Base-by-base conservation (phyloP, 1,140 invertebrate genomes). In the Periplaneta americana region DNA sequence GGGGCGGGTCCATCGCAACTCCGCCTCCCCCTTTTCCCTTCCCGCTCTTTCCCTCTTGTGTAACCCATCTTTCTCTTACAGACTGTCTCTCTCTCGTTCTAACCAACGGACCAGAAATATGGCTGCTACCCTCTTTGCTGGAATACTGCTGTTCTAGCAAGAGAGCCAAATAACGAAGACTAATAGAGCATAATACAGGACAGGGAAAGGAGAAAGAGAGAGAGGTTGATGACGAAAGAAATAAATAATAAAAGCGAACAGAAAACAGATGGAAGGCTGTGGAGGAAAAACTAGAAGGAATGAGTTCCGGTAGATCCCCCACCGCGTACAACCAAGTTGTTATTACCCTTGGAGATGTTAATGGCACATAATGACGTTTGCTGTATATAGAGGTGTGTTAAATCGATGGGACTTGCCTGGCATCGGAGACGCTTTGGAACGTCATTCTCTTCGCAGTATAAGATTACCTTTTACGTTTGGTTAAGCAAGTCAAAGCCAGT, bases 1-100 rank as follows among this genome's bases (percentile, higher is more conserved):
- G 32, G 39, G 81, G 81, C 81, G 81, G 81, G 81, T 81, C 81
- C 48, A 76, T 57, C 35, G 36, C 81, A 81, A 81, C 81, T 78
- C 80, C 81, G 81, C 81, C 81, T 57, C 80, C 36, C 48, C 34
- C 22, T 74, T 35, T 31, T 28, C 39, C 80, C 74, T 33, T 34
- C 39, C 80, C 66, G n/a, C 18, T 28, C 74, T 28, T 34, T 28
- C 35, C 4, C 35, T n/a, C 33, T 9, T 66, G 22, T 22, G 1
- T 66, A 22, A 13, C 0, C 34, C 22, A 34, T 36, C 35, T 28
- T 10, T 15, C 1, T 57, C 77, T 78, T 28, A 5, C 36, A 17
- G 10, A 31, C 15, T 36, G 31, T 13, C 35, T 32, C 32, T 57
- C 11, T 33, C 57, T 35, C 32, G 10, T 5, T 34, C 39, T 28